phyloP scores from a whole-genome alignment of 2,797 vertebrate genomes.

The Erithacus rubecula region DNA sequence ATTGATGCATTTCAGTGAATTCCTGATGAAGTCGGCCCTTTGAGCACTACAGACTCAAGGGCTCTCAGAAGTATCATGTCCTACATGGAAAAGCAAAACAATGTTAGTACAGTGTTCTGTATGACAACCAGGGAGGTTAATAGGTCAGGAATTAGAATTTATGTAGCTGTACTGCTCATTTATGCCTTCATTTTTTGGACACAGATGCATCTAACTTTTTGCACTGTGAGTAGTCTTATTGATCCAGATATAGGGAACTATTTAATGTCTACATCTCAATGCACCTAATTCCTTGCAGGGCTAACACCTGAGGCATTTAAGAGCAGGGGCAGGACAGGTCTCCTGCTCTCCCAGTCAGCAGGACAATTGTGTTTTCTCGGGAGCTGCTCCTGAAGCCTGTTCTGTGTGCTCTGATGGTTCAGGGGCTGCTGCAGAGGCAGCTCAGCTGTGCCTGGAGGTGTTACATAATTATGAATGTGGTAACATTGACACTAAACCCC shows the following conservation, averaged over 20 bases:
- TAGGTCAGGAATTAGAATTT: conserved; percentile 26
- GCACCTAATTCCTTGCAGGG: not conserved
- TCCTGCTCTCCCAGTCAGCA: not conserved
- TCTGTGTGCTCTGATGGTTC: not conserved
- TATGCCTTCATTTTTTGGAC: not conserved
- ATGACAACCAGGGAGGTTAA: not conserved
- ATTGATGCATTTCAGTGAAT: conserved; percentile 45
- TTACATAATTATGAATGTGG: too few relatives aligned
- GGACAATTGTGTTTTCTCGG: not conserved
- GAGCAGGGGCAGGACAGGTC: not conserved
- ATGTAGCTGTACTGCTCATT: not conserved
- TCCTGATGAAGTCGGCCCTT: conserved; percentile 21
- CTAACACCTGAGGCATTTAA: not conserved
- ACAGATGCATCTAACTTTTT: not conserved
- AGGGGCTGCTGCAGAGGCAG: not conserved
- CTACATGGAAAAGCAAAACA: not conserved
- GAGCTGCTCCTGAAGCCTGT: not conserved
- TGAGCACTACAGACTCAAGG: not conserved
- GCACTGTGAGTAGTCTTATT: not conserved
- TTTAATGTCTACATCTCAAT: not conserved
- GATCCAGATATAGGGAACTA: not conserved
- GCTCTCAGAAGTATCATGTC: conserved; percentile 15
- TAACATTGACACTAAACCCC: not conserved
- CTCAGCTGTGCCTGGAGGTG: not conserved
- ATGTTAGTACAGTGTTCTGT: not conserved